Evolutionary conservation across 2,113 vertebrate species (phyloP).

Genomic region (Agapornis roseicollis): DNA sequence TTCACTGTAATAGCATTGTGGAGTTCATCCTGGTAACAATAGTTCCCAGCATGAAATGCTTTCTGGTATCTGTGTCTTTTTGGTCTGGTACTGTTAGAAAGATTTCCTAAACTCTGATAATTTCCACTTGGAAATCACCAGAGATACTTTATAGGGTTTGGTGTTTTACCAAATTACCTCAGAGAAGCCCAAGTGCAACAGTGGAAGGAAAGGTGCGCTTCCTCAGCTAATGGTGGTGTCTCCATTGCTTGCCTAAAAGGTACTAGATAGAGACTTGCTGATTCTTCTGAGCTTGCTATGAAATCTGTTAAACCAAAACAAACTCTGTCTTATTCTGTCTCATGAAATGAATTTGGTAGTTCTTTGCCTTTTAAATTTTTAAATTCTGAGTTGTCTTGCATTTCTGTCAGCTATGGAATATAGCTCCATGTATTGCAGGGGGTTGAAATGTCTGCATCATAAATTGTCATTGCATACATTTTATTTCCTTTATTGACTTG

Average conservation of each 20-base stretch:
- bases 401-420: background rate
- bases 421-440: background rate
- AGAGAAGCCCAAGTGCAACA: background rate
- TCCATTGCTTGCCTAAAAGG: background rate
- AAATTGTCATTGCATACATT: background rate
- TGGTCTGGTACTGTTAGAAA: background rate
- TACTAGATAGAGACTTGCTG: background rate
- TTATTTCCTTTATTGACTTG: background rate
- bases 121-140: background rate
- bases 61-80: background rate
- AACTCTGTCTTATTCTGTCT: background rate
- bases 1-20: background rate
- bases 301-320: background rate
- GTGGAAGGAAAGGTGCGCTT: background rate
- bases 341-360: background rate
- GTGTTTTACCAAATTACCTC: background rate
- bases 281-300: background rate
- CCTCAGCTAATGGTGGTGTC: background rate
- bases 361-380: background rate
- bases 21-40: background rate
- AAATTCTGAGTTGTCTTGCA: background rate
- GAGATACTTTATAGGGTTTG: background rate
- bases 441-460: background rate
- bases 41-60: background rate
- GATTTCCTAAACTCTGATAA: background rate